Conservation (phyloP, 2,113 vertebrate genomes). For the Ophthalmolycus amberensis region DNA sequence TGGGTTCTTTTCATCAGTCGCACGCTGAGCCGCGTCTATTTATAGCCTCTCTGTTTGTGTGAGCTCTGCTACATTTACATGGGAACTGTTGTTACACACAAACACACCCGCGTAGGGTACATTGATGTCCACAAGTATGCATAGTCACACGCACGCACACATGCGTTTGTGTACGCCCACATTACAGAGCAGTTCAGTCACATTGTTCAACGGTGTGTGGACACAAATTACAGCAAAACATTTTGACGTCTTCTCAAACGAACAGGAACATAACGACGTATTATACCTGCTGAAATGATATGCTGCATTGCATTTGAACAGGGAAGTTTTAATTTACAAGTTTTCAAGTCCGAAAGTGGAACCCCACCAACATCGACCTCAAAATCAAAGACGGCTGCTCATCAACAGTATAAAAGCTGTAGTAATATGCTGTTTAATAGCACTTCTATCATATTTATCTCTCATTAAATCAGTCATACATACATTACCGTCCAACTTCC, state of each 20-base stretch:
- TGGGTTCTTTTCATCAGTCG: slow-evolving; percentile 58
- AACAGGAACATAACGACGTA: neutral
- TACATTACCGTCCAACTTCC: neutral
- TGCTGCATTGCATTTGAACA: too few relatives aligned
- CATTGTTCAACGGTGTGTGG: neutral
- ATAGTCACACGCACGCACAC: neutral
- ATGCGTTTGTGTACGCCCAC: slow-evolving; percentile 20
- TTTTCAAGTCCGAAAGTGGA: neutral
- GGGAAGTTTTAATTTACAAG: too few relatives aligned
- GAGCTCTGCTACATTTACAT: slow-evolving; percentile 68
- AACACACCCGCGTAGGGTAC: neutral
- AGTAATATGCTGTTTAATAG: neutral
- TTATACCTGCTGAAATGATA: neutral
- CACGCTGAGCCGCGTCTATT: slow-evolving; percentile 66
- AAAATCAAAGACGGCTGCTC: neutral
- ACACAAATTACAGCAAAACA: neutral
- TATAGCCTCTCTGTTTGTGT: slow-evolving; percentile 74
- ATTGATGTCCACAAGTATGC: neutral
- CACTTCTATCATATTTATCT: neutral
- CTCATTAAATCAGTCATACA: neutral
- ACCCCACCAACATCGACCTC: neutral
- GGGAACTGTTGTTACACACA: slow-evolving; percentile 2
- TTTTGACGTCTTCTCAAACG: neutral
- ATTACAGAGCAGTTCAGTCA: slow-evolving; percentile 12
- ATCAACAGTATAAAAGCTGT: neutral